These are phyloP conservation scores for Frieseomelitta varia DNA, from an alignment of 1,140 invertebrate species.

Conservation along the genomic window DNA sequence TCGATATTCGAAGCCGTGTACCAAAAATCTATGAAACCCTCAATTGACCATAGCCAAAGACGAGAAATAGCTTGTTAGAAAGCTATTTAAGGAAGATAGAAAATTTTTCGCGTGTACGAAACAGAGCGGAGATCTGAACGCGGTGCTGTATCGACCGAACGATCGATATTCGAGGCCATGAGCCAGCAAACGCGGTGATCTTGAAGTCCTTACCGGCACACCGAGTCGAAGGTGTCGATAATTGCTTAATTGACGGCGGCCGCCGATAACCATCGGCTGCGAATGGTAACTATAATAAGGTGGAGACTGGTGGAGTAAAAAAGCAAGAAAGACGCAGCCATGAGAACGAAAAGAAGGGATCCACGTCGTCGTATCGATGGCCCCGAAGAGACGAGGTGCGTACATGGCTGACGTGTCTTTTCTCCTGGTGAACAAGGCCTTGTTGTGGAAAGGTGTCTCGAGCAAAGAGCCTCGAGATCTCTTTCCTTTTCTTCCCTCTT, in stretches of 20 bases:
- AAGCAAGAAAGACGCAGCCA: conserved; percentile 15
- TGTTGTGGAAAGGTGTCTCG: conserved; percentile 73
- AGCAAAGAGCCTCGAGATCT: conserved; percentile 55
- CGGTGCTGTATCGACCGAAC: conserved; percentile 4
- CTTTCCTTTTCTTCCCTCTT: conserved; percentile 22
- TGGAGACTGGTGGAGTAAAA: conserved; percentile 2
- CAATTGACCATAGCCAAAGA: background rate
- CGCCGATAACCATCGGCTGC: conserved; percentile 68
- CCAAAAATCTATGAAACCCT: background rate
- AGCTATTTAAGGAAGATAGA: background rate
- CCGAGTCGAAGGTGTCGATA: conserved; percentile 59
- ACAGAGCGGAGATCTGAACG: background rate
- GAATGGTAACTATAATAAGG: conserved; percentile 48
- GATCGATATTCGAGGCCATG: conserved; percentile 42
- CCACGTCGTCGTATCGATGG: conserved; percentile 64
- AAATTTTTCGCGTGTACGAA: background rate
- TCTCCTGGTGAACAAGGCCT: conserved; percentile 74
- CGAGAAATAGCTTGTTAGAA: background rate
- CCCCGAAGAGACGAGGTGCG: conserved; percentile 66
- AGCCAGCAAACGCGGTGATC: conserved; percentile 49
- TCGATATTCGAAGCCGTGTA: background rate
- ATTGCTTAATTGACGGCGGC: conserved; percentile 76
- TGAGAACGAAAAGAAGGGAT: conserved; percentile 34
- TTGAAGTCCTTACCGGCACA: conserved; percentile 24
- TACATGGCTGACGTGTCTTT: conserved; percentile 75